A percentile compares a stretch with the other conserved stretches of the same genome.
These are phyloP conservation scores for Clusia tigrina DNA, from an alignment of 2,888 invertebrate species.

Conservation along the genomic window DNA sequence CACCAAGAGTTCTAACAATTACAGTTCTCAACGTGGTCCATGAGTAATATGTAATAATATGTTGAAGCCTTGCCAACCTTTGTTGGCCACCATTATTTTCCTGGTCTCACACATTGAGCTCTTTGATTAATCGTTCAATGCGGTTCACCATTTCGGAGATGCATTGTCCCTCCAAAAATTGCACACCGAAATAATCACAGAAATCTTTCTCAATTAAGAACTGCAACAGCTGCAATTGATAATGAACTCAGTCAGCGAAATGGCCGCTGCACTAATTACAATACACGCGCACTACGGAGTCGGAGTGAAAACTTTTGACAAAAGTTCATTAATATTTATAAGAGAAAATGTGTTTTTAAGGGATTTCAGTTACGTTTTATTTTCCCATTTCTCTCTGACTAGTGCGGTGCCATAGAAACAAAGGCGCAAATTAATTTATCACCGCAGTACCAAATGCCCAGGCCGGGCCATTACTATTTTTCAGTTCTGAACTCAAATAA, in stretches of 20 bases:
- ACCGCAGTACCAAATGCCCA: background rate
- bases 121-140: background rate
- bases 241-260: constrained; percentile 11
- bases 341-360: background rate
- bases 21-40: no score
- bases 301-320: background rate
- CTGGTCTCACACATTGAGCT: background rate
- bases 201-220: background rate
- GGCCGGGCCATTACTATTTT: background rate
- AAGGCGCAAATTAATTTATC: constrained; percentile 12
- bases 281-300: constrained; percentile 25
- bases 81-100: no score
- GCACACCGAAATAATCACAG: constrained; percentile 43
- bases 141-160: background rate
- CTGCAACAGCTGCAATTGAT: background rate
- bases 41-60: no score
- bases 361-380: background rate
- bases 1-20: no score
- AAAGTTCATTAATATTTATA: background rate
- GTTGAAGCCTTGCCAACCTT: no score
- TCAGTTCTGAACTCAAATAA: background rate
- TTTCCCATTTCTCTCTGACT: background rate
- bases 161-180: no score
- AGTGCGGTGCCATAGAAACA: background rate
- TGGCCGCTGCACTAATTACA: constrained; percentile 42